A percentile compares a stretch with the other conserved stretches of the same genome.
Evolutionary conservation across 2,888 invertebrate species (phyloP).

Genomic region (Sarcophaga carnaria): DNA sequence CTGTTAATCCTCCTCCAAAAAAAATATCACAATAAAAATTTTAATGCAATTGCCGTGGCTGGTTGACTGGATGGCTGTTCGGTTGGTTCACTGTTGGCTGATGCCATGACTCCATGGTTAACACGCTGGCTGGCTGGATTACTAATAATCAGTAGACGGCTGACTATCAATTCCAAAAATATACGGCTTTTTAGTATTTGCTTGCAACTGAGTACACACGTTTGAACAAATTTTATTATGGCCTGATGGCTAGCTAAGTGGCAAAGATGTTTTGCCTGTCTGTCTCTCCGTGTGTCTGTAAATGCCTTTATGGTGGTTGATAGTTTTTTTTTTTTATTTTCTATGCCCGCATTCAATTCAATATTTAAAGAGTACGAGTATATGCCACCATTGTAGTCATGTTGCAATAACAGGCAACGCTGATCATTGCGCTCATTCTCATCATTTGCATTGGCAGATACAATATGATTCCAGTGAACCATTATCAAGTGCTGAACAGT

Average conservation of each 20-base stretch:
- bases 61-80: not conserved
- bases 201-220: too few species aligned
- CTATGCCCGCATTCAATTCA: conserved; percentile 35
- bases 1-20: conserved; percentile 25
- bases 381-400: conserved; percentile 31
- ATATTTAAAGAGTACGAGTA: conserved; percentile 4
- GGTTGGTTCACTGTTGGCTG: not conserved
- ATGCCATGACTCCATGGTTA: not conserved
- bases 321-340: conserved; percentile 26
- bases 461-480: conserved; percentile 59
- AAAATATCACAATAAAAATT: conserved; percentile 51
- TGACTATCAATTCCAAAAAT: too few species aligned
- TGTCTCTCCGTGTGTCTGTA: not conserved
- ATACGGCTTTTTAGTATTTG: too few species aligned
- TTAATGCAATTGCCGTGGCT: conserved; percentile 46
- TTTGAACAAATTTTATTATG: not conserved
- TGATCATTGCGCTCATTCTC: not conserved
- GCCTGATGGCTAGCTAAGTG: not conserved
- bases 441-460: conserved; percentile 19
- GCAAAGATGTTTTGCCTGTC: not conserved
- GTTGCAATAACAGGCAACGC: conserved; percentile 35
- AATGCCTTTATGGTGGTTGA: conserved; percentile 12
- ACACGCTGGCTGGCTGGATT: too few species aligned
- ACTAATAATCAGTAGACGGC: too few species aligned
- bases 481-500: conserved; percentile 65